Percentiles rank a stretch among this genome's conserved stretches.
Evolutionary conservation across 1,140 invertebrate genomes (phyloP).

Genomic region (Hirudo medicinalis): DNA sequence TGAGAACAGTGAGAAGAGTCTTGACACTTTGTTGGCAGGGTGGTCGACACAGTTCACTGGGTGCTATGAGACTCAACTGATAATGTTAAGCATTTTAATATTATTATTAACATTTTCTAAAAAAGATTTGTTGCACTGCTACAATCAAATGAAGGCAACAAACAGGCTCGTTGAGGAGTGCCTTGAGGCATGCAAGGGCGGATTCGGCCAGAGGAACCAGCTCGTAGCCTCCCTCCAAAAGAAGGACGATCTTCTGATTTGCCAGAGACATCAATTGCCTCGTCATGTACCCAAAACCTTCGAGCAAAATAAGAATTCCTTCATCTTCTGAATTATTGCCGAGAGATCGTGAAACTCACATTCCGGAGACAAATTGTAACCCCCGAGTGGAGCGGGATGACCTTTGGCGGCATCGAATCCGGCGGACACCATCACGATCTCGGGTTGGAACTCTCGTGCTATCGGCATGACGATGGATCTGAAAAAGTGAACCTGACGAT

Average conservation of each 20-base stretch:
- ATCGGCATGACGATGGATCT: slow-evolving; percentile 44
- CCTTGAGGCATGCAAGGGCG: slow-evolving; percentile 84
- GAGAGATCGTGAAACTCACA: slow-evolving; percentile 44
- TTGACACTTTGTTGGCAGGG: slow-evolving; percentile 72
- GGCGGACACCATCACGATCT: slow-evolving; percentile 86
- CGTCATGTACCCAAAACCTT: slow-evolving; percentile 84
- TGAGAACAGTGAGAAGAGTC: slow-evolving; percentile 73
- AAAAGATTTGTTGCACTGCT: neutral
- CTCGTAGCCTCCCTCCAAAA: slow-evolving; percentile 91
- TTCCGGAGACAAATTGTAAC: slow-evolving; percentile 78
- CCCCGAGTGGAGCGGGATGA: slow-evolving; percentile 85
- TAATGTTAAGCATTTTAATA: neutral
- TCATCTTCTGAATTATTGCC: neutral
- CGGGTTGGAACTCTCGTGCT: slow-evolving; percentile 67
- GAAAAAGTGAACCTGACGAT: slow-evolving; percentile 26
- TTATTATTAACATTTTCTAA: neutral
- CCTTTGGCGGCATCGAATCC: slow-evolving; percentile 92
- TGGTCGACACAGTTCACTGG: slow-evolving; percentile 60
- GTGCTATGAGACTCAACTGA: slow-evolving; percentile 55
- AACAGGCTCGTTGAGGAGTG: slow-evolving; percentile 52
- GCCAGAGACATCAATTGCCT: slow-evolving; percentile 78
- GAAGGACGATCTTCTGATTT: slow-evolving; percentile 64
- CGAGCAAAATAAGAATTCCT: slow-evolving; percentile 14
- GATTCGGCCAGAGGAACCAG: slow-evolving; percentile 88
- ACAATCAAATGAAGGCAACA: neutral